phyloP scores from a whole-genome alignment of 2,888 invertebrate genomes.

The Orchestes rusci region DNA sequence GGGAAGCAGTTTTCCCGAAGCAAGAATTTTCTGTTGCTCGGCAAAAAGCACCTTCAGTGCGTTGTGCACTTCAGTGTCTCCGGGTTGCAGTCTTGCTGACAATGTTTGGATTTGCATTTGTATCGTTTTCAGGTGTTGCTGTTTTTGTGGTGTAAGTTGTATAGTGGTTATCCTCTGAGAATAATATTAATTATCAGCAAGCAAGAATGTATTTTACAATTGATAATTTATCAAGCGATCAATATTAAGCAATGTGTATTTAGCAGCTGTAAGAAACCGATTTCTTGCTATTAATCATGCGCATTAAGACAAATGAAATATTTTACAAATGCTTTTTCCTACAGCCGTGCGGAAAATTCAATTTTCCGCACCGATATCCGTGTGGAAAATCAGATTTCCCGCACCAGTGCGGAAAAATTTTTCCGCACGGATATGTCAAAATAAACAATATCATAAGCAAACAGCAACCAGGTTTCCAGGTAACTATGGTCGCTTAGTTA shows the following conservation, averaged over 20 bases:
- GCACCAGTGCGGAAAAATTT: too few species aligned
- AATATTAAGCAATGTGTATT: too few species aligned
- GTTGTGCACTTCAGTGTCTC: conserved; percentile 39
- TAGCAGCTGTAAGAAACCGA: too few species aligned
- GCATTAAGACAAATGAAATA: too few species aligned
- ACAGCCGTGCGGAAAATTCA: neutral
- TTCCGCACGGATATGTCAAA: too few species aligned
- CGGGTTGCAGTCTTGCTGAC: conserved; percentile 47
- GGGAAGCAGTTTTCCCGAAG: conserved; percentile 61
- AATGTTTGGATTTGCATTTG: conserved; percentile 64
- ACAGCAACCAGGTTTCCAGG: too few species aligned
- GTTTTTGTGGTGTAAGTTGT: conserved; percentile 66
- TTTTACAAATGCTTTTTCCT: neutral
- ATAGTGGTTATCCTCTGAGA: conserved; percentile 62
- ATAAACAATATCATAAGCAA: too few species aligned
- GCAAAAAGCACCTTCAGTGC: conserved; percentile 48
- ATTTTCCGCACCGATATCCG: neutral
- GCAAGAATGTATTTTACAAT: too few species aligned
- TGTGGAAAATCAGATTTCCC: too few species aligned
- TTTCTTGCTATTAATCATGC: too few species aligned
- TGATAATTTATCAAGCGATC: too few species aligned
- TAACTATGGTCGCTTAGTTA: too few species aligned
- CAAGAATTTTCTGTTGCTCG: conserved; percentile 64
- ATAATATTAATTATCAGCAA: conserved; percentile 1
- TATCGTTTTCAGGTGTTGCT: conserved; percentile 54